Evolutionary conservation across 1,140 invertebrate genomes (phyloP).

Genomic region (Charaxes varanes): DNA sequence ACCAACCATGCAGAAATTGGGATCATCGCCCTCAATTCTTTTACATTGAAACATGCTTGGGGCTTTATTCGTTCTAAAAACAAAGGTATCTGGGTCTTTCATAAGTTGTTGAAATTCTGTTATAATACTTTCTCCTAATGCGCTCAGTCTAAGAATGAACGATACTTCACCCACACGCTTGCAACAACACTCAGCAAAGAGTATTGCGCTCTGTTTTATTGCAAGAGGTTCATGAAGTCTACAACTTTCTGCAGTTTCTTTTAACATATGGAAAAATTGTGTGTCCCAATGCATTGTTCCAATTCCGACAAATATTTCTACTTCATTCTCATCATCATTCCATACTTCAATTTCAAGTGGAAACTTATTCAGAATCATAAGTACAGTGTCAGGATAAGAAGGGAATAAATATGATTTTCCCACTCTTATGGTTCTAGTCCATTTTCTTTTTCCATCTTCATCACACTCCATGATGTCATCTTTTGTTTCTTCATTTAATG

Average conservation of each 20-base stretch:
- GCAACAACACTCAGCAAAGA: constrained; percentile 55
- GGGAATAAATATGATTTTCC: constrained; percentile 64
- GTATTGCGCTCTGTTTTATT: constrained; percentile 41
- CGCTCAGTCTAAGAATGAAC: constrained; percentile 55
- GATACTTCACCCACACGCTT: constrained; percentile 46
- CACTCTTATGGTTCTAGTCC: constrained; percentile 54
- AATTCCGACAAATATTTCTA: constrained; percentile 55
- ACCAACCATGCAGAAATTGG: constrained; percentile 62
- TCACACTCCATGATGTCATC: constrained; percentile 54
- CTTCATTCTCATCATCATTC: constrained; percentile 60
- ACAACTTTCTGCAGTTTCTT: constrained; percentile 42
- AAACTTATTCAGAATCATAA: constrained; percentile 53
- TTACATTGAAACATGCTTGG: constrained; percentile 63
- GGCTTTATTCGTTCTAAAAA: constrained; percentile 63
- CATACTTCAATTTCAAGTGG: constrained; percentile 61
- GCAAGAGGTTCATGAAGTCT: constrained; percentile 47
- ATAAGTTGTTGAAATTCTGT: constrained; percentile 63
- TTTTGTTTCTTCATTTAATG: constrained; percentile 36
- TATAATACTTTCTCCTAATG: constrained; percentile 55
- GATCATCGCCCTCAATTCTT: constrained; percentile 52
- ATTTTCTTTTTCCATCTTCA: constrained; percentile 48
- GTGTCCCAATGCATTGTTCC: constrained; percentile 60
- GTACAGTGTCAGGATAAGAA: constrained; percentile 56
- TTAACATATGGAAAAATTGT: constrained; percentile 54
- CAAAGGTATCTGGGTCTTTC: constrained; percentile 55